Conservation (phyloP, 2,888 invertebrate species). For the Euplexia lucipara region DNA sequence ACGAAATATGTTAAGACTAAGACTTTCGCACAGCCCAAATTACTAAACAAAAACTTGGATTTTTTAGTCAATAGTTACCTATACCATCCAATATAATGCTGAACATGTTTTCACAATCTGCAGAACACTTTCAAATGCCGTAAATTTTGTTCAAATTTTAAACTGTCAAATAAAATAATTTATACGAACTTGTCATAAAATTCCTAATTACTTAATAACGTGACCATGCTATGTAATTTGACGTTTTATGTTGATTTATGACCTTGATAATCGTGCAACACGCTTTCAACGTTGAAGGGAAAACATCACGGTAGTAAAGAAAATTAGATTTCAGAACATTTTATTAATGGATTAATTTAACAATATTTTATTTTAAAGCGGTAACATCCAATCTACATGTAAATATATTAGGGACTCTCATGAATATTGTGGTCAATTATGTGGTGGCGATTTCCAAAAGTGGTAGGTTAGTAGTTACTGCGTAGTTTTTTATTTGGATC, state of each 20-base stretch:
- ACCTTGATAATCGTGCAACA: slow-evolving; percentile 34
- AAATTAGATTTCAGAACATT: slow-evolving; percentile 11
- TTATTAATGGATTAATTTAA: not conserved
- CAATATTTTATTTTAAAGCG: slow-evolving; percentile 3
- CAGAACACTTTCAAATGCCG: not conserved
- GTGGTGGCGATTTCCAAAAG: too few species aligned
- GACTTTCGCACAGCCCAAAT: too few species aligned
- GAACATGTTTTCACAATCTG: not conserved
- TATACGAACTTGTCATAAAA: slow-evolving; percentile 28
- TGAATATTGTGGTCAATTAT: too few species aligned
- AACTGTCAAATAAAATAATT: slow-evolving; percentile 27
- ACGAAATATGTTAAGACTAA: too few species aligned
- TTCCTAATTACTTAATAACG: slow-evolving; percentile 47
- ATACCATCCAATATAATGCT: too few species aligned
- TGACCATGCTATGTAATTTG: slow-evolving; percentile 33
- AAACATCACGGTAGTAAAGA: slow-evolving; percentile 13
- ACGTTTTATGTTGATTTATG: slow-evolving; percentile 38
- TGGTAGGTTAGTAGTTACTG: too few species aligned
- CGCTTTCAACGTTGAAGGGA: slow-evolving; percentile 21
- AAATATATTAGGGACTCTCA: not conserved
- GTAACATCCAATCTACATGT: not conserved
- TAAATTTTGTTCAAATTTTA: too few species aligned
- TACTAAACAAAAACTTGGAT: too few species aligned
- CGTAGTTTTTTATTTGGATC: too few species aligned
- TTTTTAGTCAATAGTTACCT: too few species aligned